Conservation (phyloP, 1,140 invertebrate species). For the Diploscapter pachys region DNA sequence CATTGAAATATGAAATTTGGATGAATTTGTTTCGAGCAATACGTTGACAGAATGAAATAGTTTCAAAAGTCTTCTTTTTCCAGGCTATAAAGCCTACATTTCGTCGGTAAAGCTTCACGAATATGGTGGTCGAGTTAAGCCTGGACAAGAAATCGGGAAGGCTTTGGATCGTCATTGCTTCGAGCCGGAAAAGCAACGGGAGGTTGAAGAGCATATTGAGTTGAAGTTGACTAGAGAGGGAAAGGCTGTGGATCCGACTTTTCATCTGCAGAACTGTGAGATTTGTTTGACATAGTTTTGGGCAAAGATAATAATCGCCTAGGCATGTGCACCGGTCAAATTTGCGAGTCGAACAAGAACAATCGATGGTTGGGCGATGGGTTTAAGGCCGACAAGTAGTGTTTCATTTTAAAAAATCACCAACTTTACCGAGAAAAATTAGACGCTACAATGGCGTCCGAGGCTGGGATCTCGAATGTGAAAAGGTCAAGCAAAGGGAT, state of each 20-base stretch:
- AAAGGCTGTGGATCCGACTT: slow-evolving; percentile 48
- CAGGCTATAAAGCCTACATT: slow-evolving; percentile 55
- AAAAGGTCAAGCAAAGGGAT: slow-evolving; percentile 43
- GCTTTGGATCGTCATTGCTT: slow-evolving; percentile 34
- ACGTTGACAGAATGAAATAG: no score
- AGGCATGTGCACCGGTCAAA: slow-evolving; percentile 59
- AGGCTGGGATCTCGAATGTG: slow-evolving; percentile 52
- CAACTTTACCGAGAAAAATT: slow-evolving; percentile 23
- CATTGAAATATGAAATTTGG: no score
- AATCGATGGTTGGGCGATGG: slow-evolving; percentile 49
- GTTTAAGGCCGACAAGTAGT: slow-evolving; percentile 52
- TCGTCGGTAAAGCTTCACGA: slow-evolving; percentile 42
- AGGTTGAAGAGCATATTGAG: slow-evolving; percentile 41
- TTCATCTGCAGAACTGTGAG: slow-evolving; percentile 56
- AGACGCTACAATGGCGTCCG: slow-evolving; percentile 53
- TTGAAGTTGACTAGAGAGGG: slow-evolving; percentile 48
- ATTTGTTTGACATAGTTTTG: background rate
- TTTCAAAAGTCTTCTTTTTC: slow-evolving; percentile 13
- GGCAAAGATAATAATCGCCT: background rate
- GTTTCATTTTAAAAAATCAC: no score
- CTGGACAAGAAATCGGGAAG: slow-evolving; percentile 52
- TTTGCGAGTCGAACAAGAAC: slow-evolving; percentile 55
- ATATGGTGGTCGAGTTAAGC: slow-evolving; percentile 48
- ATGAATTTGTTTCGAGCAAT: no score
- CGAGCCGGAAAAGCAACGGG: slow-evolving; percentile 17